phyloP scores from a whole-genome alignment of 1,140 invertebrate genomes.

The Drosophila sp. region DNA sequence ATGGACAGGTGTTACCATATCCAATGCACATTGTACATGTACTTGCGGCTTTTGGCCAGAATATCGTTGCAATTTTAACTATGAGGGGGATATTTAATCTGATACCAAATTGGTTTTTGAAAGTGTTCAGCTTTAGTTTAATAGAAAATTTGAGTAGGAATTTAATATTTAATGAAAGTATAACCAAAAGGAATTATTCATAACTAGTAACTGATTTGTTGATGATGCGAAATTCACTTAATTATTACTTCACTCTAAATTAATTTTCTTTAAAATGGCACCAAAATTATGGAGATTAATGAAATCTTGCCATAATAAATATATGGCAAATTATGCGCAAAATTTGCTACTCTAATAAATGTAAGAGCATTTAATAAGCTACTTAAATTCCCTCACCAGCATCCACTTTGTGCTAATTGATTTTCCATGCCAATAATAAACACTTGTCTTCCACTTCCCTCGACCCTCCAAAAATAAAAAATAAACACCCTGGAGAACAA shows the following conservation, averaged over 20 bases:
- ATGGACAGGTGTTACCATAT: conserved; percentile 1
- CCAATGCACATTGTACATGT: neutral
- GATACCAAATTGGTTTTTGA: neutral
- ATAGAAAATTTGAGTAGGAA: neutral
- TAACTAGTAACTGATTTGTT: too few species aligned
- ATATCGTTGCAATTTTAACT: conserved; percentile 3
- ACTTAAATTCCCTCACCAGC: conserved; percentile 28
- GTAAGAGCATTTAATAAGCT: conserved; percentile 49
- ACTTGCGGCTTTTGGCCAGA: conserved; percentile 10
- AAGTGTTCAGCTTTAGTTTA: neutral
- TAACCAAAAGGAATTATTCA: too few species aligned
- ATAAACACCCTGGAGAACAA: conserved; percentile 2
- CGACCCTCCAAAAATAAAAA: neutral
- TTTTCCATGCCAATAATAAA: conserved; percentile 70
- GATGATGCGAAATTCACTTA: too few species aligned
- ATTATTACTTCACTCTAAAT: too few species aligned
- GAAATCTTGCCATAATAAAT: neutral
- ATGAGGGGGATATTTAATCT: conserved; percentile 2
- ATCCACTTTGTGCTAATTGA: conserved; percentile 64
- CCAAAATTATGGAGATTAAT: neutral
- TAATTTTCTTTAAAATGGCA: neutral
- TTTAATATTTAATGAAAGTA: neutral
- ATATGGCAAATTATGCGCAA: conserved; percentile 22
- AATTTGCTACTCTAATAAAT: conserved; percentile 34
- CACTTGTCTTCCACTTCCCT: conserved; percentile 41